Conservation (phyloP, 2,113 vertebrate genomes). For the Atlantisia rogersi region DNA sequence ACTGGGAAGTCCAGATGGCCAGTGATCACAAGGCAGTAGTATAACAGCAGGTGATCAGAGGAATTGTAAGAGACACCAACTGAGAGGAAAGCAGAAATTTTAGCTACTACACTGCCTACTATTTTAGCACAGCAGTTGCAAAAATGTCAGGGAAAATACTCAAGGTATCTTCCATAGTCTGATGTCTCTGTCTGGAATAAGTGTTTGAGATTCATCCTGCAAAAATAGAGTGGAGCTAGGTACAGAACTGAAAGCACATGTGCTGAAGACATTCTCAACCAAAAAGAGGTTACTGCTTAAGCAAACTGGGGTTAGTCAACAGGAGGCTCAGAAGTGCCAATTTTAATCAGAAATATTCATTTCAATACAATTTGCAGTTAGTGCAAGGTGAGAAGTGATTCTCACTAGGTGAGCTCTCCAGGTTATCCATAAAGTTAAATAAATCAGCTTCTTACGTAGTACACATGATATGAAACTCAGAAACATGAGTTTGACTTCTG, state of each 20-base stretch:
- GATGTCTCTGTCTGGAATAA: neutral
- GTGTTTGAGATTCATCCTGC: neutral
- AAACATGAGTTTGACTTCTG: neutral
- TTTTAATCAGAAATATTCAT: conserved; percentile 14
- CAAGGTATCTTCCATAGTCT: neutral
- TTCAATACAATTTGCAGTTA: conserved; percentile 42
- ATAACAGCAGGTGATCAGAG: neutral
- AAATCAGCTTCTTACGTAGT: neutral
- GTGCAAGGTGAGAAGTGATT: conserved; percentile 31
- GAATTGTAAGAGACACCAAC: rapidly evolving
- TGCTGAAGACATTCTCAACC: neutral
- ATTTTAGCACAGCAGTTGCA: neutral
- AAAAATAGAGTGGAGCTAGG: neutral
- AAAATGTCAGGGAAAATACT: neutral
- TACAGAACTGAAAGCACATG: neutral
- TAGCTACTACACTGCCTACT: neutral
- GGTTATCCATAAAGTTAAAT: neutral
- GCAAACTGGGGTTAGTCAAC: neutral
- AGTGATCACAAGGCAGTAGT: neutral
- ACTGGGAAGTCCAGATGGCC: neutral
- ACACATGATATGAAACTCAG: neutral
- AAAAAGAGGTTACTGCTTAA: neutral
- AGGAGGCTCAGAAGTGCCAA: neutral
- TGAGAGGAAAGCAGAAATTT: neutral
- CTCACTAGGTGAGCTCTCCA: neutral